phyloP scores from a whole-genome alignment of 2,113 vertebrate genomes.

The Archocentrus centrarchus region DNA sequence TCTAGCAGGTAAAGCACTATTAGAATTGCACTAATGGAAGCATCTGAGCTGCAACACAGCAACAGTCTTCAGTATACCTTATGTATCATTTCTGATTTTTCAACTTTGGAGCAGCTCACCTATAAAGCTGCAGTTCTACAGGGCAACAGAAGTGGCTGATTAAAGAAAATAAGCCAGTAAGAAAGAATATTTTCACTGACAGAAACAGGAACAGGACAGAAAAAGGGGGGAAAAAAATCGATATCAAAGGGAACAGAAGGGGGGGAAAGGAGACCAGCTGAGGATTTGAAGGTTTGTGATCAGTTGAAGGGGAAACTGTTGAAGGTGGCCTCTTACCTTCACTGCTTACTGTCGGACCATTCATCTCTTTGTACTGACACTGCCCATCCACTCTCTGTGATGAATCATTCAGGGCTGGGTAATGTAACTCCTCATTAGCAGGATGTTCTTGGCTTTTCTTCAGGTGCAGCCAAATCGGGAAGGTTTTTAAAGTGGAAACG shows the following conservation, averaged over 20 bases:
- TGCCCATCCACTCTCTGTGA: background rate
- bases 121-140: background rate
- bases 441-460: slow-evolving; percentile 20
- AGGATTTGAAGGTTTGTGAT: slow-evolving; percentile 9
- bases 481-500: background rate
- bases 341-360: slow-evolving; percentile 14
- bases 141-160: slow-evolving; percentile 15
- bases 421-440: slow-evolving; percentile 13
- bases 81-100: background rate
- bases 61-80: background rate
- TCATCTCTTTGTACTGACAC: slow-evolving; percentile 35
- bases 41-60: background rate
- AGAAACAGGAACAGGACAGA: background rate
- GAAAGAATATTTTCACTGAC: slow-evolving; percentile 36
- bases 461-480: background rate
- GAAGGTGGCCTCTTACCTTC: slow-evolving; percentile 75
- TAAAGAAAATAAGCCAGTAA: slow-evolving; percentile 14
- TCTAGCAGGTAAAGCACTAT: background rate
- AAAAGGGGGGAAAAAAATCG: slow-evolving; percentile 15
- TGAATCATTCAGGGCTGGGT: background rate
- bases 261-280: slow-evolving; percentile 1
- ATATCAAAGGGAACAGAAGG: background rate
- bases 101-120: background rate
- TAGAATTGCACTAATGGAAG: background rate
- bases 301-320: background rate